These are phyloP conservation scores for Euglossa dilemma DNA, from an alignment of 1,140 invertebrate genomes.

Conservation along the genomic window DNA sequence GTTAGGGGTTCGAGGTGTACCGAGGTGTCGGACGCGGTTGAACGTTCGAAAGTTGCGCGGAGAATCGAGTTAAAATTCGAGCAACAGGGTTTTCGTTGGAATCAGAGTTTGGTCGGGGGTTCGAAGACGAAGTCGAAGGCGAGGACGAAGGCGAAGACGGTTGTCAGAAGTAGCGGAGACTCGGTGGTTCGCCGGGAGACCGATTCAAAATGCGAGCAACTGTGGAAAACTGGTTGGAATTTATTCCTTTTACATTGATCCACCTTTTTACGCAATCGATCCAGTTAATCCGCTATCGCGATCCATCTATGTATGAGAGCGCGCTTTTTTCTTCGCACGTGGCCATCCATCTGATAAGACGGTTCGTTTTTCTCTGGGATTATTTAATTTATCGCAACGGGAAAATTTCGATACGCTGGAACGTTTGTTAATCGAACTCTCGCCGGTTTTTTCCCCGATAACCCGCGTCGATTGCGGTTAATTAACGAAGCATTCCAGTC, in stretches of 20 bases:
- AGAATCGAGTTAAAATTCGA: too few species aligned
- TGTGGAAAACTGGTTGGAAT: slow-evolving; percentile 40
- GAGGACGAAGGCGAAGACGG: slow-evolving; percentile 5
- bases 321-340: slow-evolving; percentile 31
- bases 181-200: not conserved
- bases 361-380: not conserved
- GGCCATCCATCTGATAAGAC: slow-evolving; percentile 22
- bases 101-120: too few species aligned
- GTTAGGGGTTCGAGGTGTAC: not conserved
- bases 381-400: slow-evolving; percentile 27
- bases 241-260: slow-evolving; percentile 41
- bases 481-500: not conserved
- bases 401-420: slow-evolving; percentile 8
- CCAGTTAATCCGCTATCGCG: slow-evolving; percentile 48
- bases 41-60: too few species aligned
- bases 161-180: not conserved
- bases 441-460: not conserved
- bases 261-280: slow-evolving; percentile 45
- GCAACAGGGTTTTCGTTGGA: too few species aligned
- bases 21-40: too few species aligned
- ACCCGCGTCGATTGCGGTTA: not conserved
- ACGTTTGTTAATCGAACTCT: slow-evolving; percentile 13
- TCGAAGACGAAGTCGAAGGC: too few species aligned
- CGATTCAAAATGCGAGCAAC: slow-evolving; percentile 23
- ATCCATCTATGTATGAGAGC: slow-evolving; percentile 26